Conservation (phyloP, 2,888 invertebrate species). For the Mythimna vitellina region DNA sequence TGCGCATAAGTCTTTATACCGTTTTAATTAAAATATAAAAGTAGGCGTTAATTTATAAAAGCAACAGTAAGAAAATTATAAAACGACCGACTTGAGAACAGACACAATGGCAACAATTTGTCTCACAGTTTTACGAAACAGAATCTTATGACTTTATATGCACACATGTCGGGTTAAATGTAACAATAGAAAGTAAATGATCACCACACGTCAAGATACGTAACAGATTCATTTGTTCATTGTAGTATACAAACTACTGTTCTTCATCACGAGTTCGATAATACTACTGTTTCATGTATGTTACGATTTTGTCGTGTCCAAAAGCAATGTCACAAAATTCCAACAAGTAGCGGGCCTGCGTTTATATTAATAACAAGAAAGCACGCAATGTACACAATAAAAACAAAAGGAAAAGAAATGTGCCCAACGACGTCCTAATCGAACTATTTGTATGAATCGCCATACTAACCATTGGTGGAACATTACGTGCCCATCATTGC, state of each 20-base stretch:
- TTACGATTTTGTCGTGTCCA: conserved; percentile 44
- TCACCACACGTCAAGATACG: conserved; percentile 8
- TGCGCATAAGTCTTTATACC: conserved; percentile 11
- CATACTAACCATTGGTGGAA: conserved; percentile 57
- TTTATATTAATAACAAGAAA: conserved; percentile 36
- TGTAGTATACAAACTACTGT: neutral
- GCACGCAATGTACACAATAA: conserved; percentile 48
- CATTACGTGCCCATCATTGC: conserved; percentile 71
- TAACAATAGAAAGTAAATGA: conserved; percentile 48
- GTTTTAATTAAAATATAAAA: conserved; percentile 36
- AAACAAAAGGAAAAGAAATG: conserved; percentile 38
- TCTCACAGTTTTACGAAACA: conserved; percentile 57
- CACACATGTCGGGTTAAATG: conserved; percentile 33
- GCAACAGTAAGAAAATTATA: conserved; percentile 52
- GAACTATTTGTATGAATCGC: conserved; percentile 57
- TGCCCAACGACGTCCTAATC: conserved; percentile 32
- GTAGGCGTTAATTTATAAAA: conserved; percentile 10
- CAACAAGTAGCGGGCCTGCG: conserved; percentile 31
- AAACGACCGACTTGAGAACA: conserved; percentile 31
- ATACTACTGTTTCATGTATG: conserved; percentile 25
- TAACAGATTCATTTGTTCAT: conserved; percentile 7
- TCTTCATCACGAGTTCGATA: neutral
- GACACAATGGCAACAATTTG: conserved; percentile 53
- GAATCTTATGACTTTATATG: conserved; percentile 20
- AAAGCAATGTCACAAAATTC: conserved; percentile 38